Percentiles rank a stretch among this genome's conserved stretches.
Conservation (phyloP, 2,797 vertebrate genomes). For the Urosaurus nigricauda region DNA sequence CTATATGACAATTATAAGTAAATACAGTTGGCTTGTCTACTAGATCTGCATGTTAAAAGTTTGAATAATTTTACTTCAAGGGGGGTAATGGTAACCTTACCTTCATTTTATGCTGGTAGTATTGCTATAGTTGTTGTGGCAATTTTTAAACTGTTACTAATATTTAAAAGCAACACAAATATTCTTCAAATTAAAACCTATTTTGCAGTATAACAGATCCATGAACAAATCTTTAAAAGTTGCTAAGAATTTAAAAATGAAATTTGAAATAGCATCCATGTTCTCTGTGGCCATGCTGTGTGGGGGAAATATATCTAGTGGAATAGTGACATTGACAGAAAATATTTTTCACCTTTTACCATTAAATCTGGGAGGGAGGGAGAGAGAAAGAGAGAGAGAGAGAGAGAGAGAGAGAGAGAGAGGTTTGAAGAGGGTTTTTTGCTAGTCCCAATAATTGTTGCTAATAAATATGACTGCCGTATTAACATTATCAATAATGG, state of each 20-base stretch:
- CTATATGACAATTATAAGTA: not conserved
- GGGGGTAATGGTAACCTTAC: not conserved
- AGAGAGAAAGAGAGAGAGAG: not conserved
- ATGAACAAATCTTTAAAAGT: not conserved
- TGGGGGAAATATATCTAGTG: conserved; percentile 58
- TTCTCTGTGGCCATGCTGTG: conserved; percentile 29
- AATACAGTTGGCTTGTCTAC: not conserved
- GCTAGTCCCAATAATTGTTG: not conserved
- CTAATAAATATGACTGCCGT: conserved; percentile 20
- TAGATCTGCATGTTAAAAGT: not conserved
- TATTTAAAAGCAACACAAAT: not conserved
- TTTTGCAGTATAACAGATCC: not conserved
- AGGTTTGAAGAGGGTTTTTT: not conserved
- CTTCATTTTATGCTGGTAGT: not conserved
- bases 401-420: not conserved
- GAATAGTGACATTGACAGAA: conserved; percentile 41
- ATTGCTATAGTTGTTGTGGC: not conserved
- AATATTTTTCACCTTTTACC: conserved; percentile 56
- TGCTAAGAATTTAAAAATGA: not conserved
- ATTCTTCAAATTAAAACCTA: not conserved
- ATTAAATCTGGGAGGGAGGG: not conserved
- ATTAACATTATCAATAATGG: conserved; percentile 17
- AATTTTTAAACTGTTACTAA: too few relatives aligned
- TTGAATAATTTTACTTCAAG: not conserved
- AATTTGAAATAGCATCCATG: not conserved